Percentiles rank a stretch among this genome's conserved stretches.
phyloP scores from a whole-genome alignment of 2,888 invertebrate genomes.

The Beris morrisii region DNA sequence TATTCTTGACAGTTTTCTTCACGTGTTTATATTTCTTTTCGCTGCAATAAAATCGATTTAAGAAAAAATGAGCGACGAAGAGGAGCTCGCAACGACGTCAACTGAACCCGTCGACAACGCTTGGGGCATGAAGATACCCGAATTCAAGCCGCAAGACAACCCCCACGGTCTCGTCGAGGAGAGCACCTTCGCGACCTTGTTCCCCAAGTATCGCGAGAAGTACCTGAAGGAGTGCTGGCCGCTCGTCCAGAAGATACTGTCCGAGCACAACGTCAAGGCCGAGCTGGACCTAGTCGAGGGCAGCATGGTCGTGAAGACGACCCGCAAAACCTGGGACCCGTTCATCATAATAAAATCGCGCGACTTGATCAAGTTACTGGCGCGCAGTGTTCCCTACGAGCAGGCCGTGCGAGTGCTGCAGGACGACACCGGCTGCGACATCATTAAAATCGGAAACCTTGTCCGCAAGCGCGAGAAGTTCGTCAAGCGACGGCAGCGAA shows the following conservation, averaged over 20 bases:
- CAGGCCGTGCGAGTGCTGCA: conserved; percentile 85
- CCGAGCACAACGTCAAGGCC: conserved; percentile 77
- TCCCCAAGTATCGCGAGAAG: conserved; percentile 96
- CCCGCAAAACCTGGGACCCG: conserved; percentile 98
- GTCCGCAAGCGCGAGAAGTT: conserved; percentile 92
- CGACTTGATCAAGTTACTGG: conserved; percentile 92
- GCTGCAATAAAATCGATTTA: neutral
- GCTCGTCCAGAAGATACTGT: conserved; percentile 81
- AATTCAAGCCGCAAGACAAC: conserved; percentile 87
- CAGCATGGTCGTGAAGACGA: conserved; percentile 92
- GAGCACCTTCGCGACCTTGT: conserved; percentile 94
- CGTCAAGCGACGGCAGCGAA: conserved; percentile 87
- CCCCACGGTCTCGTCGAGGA: conserved; percentile 82
- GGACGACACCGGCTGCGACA: conserved; percentile 91
- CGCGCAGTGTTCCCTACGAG: conserved; percentile 95
- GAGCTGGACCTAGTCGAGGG: conserved; percentile 93
- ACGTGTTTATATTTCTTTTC: too few relatives aligned
- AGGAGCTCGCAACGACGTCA: conserved; percentile 42
- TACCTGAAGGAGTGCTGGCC: conserved; percentile 96
- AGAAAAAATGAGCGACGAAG: conserved; percentile 47
- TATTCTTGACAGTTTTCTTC: too few relatives aligned
- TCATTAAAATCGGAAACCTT: conserved; percentile 92
- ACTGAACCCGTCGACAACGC: conserved; percentile 76
- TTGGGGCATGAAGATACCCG: conserved; percentile 83
- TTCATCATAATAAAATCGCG: conserved; percentile 94